Evolutionary conservation across 2,888 invertebrate genomes (phyloP).

Genomic region (Hetaerina titia): DNA sequence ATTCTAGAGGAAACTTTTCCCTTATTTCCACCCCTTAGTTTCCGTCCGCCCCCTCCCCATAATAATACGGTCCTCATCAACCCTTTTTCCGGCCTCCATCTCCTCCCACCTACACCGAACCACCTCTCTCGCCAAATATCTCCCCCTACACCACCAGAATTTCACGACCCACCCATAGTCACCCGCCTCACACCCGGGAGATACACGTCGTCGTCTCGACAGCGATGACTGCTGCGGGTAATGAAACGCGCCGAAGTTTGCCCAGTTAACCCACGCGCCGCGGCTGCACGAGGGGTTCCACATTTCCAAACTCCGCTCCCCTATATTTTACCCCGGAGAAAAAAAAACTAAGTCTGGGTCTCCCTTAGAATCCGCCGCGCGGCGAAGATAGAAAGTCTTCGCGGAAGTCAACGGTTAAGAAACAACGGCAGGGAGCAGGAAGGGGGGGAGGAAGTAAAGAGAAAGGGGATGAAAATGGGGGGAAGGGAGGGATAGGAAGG

Average conservation of each 20-base stretch:
- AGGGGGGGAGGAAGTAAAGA: slow-evolving; percentile 72
- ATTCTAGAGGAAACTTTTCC: slow-evolving; percentile 66
- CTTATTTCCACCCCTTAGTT: slow-evolving; percentile 31
- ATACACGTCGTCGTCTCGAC: background rate
- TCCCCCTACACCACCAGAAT: background rate
- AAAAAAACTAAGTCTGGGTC: background rate
- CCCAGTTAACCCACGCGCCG: background rate
- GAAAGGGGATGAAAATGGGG: slow-evolving; percentile 68
- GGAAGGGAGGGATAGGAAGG: slow-evolving; percentile 69
- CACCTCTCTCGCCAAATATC: background rate
- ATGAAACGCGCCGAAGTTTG: background rate
- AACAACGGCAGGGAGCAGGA: background rate
- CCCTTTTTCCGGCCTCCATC: background rate
- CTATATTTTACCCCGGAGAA: background rate
- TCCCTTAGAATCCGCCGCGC: background rate
- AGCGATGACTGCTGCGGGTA: background rate
- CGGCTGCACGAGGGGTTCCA: background rate
- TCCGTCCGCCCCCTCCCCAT: background rate
- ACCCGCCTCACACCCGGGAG: background rate
- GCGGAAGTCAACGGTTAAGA: background rate
- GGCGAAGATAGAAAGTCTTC: background rate
- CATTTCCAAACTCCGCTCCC: background rate
- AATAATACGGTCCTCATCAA: background rate
- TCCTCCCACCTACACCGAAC: background rate
- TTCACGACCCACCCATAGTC: background rate